Percentiles rank a stretch among this genome's conserved stretches.
Evolutionary conservation across 1,140 invertebrate species (phyloP).

Genomic region (Aradophagus sp.): DNA sequence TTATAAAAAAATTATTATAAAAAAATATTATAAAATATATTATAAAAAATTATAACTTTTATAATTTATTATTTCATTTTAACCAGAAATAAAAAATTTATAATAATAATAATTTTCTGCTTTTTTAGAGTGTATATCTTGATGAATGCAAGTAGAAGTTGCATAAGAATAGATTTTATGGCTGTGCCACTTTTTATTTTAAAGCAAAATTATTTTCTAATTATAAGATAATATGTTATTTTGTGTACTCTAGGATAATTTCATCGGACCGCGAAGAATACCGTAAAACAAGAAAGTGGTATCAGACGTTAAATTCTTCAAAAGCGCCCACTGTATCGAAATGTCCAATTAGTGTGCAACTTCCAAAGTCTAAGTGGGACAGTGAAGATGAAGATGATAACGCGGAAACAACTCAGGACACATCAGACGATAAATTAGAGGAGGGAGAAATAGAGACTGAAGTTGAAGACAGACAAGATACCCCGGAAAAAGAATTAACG

Average conservation of each 20-base stretch:
- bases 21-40: no score
- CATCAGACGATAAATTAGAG: conserved; percentile 15
- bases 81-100: no score
- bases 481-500: conserved; percentile 7
- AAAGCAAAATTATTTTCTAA: no score
- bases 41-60: no score
- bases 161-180: no score
- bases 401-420: background rate
- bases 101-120: no score
- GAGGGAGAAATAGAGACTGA: conserved; percentile 37
- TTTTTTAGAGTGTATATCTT: no score
- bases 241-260: conserved; percentile 42
- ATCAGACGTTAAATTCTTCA: conserved; percentile 51
- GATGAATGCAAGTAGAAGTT: no score
- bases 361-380: conserved; percentile 72
- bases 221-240: no score
- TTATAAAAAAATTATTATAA: no score
- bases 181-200: no score
- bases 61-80: no score
- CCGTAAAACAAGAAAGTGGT: conserved; percentile 58
- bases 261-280: conserved; percentile 54
- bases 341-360: conserved; percentile 56
- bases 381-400: conserved; percentile 65
- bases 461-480: conserved; percentile 13
- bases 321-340: conserved; percentile 36